Percentiles rank a stretch among this genome's conserved stretches.
Evolutionary conservation across 2,888 invertebrate species (phyloP).

Genomic region (Lasius platythorax): DNA sequence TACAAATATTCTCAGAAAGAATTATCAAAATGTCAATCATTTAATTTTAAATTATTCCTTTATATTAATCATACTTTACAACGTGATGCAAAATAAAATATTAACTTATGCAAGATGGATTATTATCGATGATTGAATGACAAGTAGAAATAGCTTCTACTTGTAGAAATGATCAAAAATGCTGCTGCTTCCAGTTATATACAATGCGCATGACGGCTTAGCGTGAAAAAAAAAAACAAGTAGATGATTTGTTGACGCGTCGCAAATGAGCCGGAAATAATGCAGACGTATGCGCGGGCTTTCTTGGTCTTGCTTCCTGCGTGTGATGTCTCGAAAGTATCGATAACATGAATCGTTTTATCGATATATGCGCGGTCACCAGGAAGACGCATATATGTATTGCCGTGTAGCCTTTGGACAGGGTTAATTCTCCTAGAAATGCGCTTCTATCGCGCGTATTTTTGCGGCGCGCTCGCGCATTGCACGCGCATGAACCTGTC

Average conservation of each 20-base stretch:
- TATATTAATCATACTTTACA: conserved; percentile 1
- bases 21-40: background rate
- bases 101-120: background rate
- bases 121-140: conserved; percentile 34
- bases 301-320: conserved; percentile 7
- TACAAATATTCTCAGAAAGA: too few relatives aligned
- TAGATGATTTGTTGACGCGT: conserved; percentile 76
- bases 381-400: conserved; percentile 29
- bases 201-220: conserved; percentile 31
- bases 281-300: background rate
- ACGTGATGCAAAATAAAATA: conserved; percentile 2
- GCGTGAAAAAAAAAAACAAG: conserved; percentile 60
- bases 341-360: conserved; percentile 71
- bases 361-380: conserved; percentile 42
- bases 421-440: conserved; percentile 10
- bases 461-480: background rate
- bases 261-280: conserved; percentile 65
- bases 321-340: conserved; percentile 55
- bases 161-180: conserved; percentile 56
- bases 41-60: conserved; percentile 16
- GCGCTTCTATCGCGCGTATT: background rate
- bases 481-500: conserved; percentile 13
- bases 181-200: conserved; percentile 69
- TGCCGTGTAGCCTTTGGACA: conserved; percentile 39
- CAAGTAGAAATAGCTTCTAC: conserved; percentile 39